Conservation (phyloP, 2,888 invertebrate genomes). For the Aphidius colemani region DNA sequence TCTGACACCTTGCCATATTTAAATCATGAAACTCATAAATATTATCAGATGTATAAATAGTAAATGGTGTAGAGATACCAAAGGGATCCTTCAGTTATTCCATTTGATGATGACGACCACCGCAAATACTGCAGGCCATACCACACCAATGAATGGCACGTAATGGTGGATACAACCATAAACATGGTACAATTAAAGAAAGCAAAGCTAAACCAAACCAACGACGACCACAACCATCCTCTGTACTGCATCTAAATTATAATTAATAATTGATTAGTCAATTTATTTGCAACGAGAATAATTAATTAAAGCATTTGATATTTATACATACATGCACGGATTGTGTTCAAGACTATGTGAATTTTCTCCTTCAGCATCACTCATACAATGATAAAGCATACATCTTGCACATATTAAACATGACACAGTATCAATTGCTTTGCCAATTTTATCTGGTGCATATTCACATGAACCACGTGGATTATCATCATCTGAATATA, state of each 20-base stretch:
- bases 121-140: slow-evolving; percentile 79
- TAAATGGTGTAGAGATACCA: slow-evolving; percentile 56
- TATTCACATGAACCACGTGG: slow-evolving; percentile 82
- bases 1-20: slow-evolving; percentile 53
- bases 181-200: slow-evolving; percentile 86
- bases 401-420: slow-evolving; percentile 89
- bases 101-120: slow-evolving; percentile 72
- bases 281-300: no score
- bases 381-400: slow-evolving; percentile 92
- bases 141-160: slow-evolving; percentile 84
- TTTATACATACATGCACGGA: slow-evolving; percentile 71
- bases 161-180: slow-evolving; percentile 91
- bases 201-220: slow-evolving; percentile 87
- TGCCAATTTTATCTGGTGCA: slow-evolving; percentile 82
- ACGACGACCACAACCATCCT: slow-evolving; percentile 74
- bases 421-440: slow-evolving; percentile 79
- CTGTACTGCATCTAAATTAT: slow-evolving; percentile 57
- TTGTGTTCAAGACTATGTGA: slow-evolving; percentile 68
- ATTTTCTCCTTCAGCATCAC: slow-evolving; percentile 83
- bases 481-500: slow-evolving; percentile 83
- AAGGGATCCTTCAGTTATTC: slow-evolving; percentile 59
- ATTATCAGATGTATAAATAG: slow-evolving; percentile 46
- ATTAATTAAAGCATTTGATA: no score
- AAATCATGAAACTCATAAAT: slow-evolving; percentile 56
- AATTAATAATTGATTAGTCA: no score